Percentiles rank a stretch among this genome's conserved stretches.
phyloP scores from a whole-genome alignment of 2,113 vertebrate species.

The Paracanthobrama guichenoti region DNA sequence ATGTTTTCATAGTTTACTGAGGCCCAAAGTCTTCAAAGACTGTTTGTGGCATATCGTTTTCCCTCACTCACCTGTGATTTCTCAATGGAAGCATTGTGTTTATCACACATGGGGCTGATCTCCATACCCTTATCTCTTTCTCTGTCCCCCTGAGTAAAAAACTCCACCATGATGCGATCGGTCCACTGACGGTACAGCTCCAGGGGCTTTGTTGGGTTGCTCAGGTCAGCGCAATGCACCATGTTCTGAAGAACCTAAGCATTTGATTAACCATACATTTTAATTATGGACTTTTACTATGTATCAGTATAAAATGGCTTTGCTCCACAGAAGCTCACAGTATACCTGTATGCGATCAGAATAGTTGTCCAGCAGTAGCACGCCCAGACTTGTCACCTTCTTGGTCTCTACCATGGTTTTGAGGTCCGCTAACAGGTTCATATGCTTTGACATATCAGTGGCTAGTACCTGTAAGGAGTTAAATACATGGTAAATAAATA shows the following conservation, averaged over 20 bases:
- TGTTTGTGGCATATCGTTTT: not conserved
- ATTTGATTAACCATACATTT: not conserved
- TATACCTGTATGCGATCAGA: slow-evolving; percentile 89
- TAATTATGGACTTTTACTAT: not conserved
- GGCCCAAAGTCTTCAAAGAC: not conserved
- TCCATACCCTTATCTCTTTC: slow-evolving; percentile 90
- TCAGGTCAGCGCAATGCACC: slow-evolving; percentile 92
- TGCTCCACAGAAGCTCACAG: not conserved
- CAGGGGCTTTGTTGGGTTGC: slow-evolving; percentile 90
- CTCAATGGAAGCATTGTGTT: slow-evolving; percentile 88
- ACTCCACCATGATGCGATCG: slow-evolving; percentile 89
- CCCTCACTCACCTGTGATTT: slow-evolving; percentile 83
- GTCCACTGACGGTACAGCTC: slow-evolving; percentile 91
- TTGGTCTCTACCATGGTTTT: slow-evolving; percentile 98
- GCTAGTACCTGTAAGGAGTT: slow-evolving; percentile 82
- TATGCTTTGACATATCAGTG: slow-evolving; percentile 96
- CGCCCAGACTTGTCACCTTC: slow-evolving; percentile 90
- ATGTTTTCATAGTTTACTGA: not conserved
- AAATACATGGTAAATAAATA: not conserved
- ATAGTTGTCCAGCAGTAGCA: slow-evolving; percentile 90
- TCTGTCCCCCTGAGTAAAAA: slow-evolving; percentile 86
- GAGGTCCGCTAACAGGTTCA: slow-evolving; percentile 90
- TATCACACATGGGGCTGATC: slow-evolving; percentile 95
- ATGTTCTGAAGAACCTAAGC: slow-evolving; percentile 89
- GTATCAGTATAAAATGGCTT: not conserved